Evolutionary conservation across 2,797 vertebrate species (phyloP).

Genomic region (Dallia pectoralis): DNA sequence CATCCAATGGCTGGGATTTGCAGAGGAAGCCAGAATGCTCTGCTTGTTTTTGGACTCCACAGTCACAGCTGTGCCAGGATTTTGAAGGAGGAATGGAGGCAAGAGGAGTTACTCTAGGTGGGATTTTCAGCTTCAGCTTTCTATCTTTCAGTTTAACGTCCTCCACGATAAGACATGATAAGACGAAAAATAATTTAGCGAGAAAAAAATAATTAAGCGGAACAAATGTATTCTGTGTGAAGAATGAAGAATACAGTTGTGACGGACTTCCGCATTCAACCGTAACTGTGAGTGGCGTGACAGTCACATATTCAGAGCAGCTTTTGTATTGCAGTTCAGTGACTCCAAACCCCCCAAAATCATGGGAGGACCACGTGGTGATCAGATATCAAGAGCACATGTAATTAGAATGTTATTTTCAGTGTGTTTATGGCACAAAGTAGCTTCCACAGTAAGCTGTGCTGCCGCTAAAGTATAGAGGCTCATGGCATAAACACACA

Average conservation of each 20-base stretch:
- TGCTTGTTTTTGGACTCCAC: slow-evolving; percentile 48
- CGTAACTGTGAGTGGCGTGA: slow-evolving; percentile 54
- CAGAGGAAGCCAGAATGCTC: slow-evolving; percentile 45
- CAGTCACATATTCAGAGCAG: slow-evolving; percentile 41
- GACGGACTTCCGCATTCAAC: slow-evolving; percentile 35
- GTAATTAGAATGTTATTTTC: slow-evolving; percentile 61
- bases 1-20: slow-evolving; percentile 39
- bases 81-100: slow-evolving; percentile 1
- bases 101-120: slow-evolving; percentile 12
- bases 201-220: too few species aligned
- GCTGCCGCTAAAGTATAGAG: background rate
- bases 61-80: slow-evolving; percentile 45
- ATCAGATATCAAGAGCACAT: slow-evolving; percentile 50
- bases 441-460: slow-evolving; percentile 40
- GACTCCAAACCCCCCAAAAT: slow-evolving; percentile 59
- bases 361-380: slow-evolving; percentile 46
- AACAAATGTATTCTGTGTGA: too few species aligned
- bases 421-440: slow-evolving; percentile 51
- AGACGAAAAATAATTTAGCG: too few species aligned
- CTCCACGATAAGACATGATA: slow-evolving; percentile 36
- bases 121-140: slow-evolving; percentile 16
- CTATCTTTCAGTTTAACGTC: slow-evolving; percentile 46
- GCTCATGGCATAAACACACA: background rate
- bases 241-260: background rate
- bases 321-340: slow-evolving; percentile 68